Percentiles rank a stretch among this genome's conserved stretches.
phyloP scores from a whole-genome alignment of 2,797 vertebrate genomes.

The Periophthalmus magnuspinnatus region DNA sequence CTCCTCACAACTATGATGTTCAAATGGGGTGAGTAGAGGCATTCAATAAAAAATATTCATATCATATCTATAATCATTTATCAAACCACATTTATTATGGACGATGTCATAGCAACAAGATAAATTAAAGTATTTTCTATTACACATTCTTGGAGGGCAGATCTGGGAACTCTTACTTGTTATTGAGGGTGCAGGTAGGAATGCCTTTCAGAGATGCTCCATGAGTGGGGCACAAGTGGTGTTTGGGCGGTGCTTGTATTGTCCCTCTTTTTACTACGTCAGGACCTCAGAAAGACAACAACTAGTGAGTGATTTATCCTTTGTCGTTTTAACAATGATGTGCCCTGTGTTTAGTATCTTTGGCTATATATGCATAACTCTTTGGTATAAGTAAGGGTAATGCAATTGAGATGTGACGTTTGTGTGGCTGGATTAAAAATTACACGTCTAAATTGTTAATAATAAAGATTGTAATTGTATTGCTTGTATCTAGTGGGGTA shows the following conservation, averaged over 20 bases:
- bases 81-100: background rate
- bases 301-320: constrained; percentile 23
- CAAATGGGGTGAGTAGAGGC: constrained; percentile 75
- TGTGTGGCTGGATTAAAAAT: background rate
- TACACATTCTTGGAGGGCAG: background rate
- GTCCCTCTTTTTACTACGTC: constrained; percentile 7
- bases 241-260: constrained; percentile 26
- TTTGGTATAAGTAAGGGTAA: background rate
- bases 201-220: constrained; percentile 37
- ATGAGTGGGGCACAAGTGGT: constrained; percentile 25
- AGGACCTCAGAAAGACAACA: constrained; percentile 14
- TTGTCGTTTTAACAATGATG: constrained; percentile 42
- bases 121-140: background rate
- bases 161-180: background rate
- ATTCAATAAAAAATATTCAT: background rate
- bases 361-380: background rate
- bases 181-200: constrained; percentile 21
- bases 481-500: constrained; percentile 12
- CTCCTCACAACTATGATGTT: constrained; percentile 80
- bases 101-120: background rate
- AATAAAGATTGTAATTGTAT: background rate
- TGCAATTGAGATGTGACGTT: background rate
- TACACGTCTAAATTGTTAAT: background rate
- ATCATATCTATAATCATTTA: background rate
- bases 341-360: constrained; percentile 10